phyloP scores from a whole-genome alignment of 2,888 invertebrate species.

The Trachelus stipa region DNA sequence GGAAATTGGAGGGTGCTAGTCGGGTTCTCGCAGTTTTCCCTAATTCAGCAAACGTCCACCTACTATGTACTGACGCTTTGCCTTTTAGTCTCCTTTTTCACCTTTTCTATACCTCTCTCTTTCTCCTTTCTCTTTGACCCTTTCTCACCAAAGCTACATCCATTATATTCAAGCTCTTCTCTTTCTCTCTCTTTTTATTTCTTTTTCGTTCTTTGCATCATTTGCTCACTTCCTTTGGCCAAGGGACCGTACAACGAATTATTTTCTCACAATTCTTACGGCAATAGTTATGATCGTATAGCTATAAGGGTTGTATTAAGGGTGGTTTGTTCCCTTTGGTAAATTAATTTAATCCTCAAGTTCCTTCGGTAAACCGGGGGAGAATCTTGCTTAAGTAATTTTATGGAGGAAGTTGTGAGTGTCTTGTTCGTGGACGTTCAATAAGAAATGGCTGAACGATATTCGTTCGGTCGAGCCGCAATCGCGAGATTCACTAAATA shows the following conservation, averaged over 20 bases:
- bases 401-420: not conserved
- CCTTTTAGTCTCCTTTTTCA: conserved; percentile 8
- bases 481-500: not conserved
- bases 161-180: conserved; percentile 16
- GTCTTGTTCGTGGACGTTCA: not conserved
- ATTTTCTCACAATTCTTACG: not conserved
- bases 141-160: conserved; percentile 10
- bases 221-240: not conserved
- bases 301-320: not conserved
- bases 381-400: not conserved
- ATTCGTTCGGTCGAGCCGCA: not conserved
- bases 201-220: not conserved
- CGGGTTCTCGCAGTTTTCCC: conserved; percentile 44
- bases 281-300: not conserved
- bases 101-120: conserved; percentile 13
- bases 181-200: not conserved
- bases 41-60: conserved; percentile 44
- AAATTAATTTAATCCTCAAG: conserved; percentile 30
- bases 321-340: conserved; percentile 16
- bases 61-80: conserved; percentile 6
- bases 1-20: conserved; percentile 48
- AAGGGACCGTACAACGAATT: not conserved
- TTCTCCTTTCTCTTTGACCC: conserved; percentile 3
- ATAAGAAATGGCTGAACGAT: conserved; percentile 7
- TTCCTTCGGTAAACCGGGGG: not conserved